Evolutionary conservation across 1,140 invertebrate species (phyloP).

Genomic region (Popillia japonica): DNA sequence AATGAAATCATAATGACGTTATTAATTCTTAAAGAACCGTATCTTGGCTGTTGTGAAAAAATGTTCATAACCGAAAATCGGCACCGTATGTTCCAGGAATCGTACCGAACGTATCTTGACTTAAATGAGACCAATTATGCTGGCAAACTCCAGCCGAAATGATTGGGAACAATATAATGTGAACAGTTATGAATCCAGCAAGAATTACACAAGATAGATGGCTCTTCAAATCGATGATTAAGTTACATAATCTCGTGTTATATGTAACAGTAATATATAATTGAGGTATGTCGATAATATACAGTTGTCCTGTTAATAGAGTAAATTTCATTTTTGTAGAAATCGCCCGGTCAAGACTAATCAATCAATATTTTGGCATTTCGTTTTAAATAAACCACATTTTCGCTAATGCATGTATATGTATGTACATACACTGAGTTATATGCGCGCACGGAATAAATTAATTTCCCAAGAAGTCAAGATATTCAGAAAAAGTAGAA

Average conservation of each 20-base stretch:
- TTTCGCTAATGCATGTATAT: not conserved
- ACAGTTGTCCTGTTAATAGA: no score
- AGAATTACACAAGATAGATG: conserved; percentile 9
- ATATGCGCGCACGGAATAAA: not conserved
- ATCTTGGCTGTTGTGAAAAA: not conserved
- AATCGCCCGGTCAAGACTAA: not conserved
- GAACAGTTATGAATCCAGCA: not conserved
- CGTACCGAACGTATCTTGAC: not conserved
- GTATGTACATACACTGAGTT: not conserved
- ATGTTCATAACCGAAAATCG: not conserved
- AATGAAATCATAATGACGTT: conserved; percentile 27
- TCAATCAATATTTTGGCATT: not conserved
- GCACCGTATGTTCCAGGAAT: not conserved
- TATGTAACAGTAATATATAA: not conserved
- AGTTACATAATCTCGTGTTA: not conserved
- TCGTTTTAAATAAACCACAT: not conserved
- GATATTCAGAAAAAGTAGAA: not conserved
- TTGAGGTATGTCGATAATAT: no score
- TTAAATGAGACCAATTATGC: not conserved
- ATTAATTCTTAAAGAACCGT: conserved; percentile 24
- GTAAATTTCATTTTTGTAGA: no score
- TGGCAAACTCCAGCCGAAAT: not conserved
- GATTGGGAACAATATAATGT: not conserved
- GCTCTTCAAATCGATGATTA: not conserved
- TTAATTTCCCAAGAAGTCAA: not conserved